Conservation (phyloP, 2,113 vertebrate species). For the Pterocles orientalis region DNA sequence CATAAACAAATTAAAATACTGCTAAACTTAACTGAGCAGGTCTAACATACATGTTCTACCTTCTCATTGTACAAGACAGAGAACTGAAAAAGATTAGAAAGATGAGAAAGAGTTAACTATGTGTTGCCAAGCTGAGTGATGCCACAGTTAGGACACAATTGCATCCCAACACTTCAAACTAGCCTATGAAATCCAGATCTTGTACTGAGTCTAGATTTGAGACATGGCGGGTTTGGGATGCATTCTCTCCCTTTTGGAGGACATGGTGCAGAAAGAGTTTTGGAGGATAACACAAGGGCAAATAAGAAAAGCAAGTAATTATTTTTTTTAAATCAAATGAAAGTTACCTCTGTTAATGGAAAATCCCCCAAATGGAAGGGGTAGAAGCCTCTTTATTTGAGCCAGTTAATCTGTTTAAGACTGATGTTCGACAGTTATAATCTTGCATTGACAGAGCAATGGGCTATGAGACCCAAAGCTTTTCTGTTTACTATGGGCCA, state of each 20-base stretch:
- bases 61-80: not conserved
- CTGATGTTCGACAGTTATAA: not conserved
- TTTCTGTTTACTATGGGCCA: not conserved
- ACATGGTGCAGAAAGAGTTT: not conserved
- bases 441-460: not conserved
- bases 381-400: not conserved
- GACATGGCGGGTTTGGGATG: not conserved
- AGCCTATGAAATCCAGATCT: not conserved
- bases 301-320: not conserved
- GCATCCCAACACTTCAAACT: not conserved
- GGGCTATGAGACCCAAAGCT: not conserved
- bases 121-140: not conserved
- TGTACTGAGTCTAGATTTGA: not conserved
- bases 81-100: not conserved
- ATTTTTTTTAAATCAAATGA: not conserved
- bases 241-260: not conserved
- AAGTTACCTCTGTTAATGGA: not conserved
- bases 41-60: not conserved
- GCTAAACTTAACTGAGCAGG: not conserved
- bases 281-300: not conserved
- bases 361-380: not conserved
- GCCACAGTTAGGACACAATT: not conserved
- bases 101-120: not conserved
- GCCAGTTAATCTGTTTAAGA: not conserved
- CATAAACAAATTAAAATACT: not conserved